Conservation (phyloP, 2,888 invertebrate genomes). For the Drosophila antonietae region DNA sequence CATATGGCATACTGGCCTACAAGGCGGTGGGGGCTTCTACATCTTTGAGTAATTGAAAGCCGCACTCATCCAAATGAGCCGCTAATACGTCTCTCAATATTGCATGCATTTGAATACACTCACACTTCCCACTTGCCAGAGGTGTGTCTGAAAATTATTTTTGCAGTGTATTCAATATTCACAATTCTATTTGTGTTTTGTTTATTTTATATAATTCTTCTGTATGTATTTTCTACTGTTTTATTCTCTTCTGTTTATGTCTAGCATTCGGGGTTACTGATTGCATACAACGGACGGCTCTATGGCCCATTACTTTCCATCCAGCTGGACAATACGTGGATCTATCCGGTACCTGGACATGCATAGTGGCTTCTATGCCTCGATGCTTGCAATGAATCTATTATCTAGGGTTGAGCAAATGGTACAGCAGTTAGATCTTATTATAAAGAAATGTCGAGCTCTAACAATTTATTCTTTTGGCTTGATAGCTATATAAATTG, state of each 20-base stretch:
- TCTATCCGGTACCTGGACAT: conserved; percentile 47
- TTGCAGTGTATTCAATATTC: conserved; percentile 23
- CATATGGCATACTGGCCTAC: conserved; percentile 56
- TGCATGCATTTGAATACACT: conserved; percentile 16
- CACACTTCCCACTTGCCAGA: background rate
- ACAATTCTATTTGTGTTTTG: conserved; percentile 18
- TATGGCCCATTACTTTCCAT: conserved; percentile 50
- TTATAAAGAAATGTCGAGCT: background rate
- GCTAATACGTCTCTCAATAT: conserved; percentile 27
- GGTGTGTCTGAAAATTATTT: background rate
- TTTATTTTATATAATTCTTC: conserved; percentile 36
- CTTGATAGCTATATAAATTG: conserved; percentile 49
- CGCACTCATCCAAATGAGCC: conserved; percentile 22
- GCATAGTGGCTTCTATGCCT: conserved; percentile 43
- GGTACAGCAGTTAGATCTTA: conserved; percentile 2
- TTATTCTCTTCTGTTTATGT: conserved; percentile 39
- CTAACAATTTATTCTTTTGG: conserved; percentile 7
- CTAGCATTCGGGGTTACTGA: conserved; percentile 10
- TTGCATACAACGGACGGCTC: conserved; percentile 33
- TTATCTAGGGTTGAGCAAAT: conserved; percentile 6
- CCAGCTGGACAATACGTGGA: conserved; percentile 36
- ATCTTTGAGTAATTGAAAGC: conserved; percentile 33
- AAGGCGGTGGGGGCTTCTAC: background rate
- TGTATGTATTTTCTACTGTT: conserved; percentile 14
- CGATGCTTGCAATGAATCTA: conserved; percentile 18